A percentile compares a stretch with the other conserved stretches of the same genome.
These are phyloP conservation scores for Triplophysa siluroides DNA, from an alignment of 2,113 vertebrate genomes.

Conservation along the genomic window DNA sequence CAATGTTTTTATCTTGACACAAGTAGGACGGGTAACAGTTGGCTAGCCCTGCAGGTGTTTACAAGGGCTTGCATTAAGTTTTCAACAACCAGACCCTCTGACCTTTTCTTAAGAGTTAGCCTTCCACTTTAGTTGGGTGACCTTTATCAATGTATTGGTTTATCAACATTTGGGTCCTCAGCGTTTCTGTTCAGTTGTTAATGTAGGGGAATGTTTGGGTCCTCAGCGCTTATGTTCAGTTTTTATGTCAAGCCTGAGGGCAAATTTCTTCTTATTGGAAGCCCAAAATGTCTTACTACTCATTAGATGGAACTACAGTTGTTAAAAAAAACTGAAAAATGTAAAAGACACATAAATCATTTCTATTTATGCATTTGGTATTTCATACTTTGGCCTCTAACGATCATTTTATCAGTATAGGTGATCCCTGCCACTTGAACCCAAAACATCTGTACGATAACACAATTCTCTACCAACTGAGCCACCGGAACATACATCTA, in stretches of 20 bases:
- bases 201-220: conserved; percentile 18
- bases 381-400: no score
- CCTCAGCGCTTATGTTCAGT: conserved; percentile 14
- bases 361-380: no score
- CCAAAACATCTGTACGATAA: no score
- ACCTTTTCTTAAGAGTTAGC: conserved; percentile 51
- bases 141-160: conserved; percentile 46
- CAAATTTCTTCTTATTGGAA: conserved; percentile 23
- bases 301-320: neutral
- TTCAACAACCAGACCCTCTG: conserved; percentile 32
- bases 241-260: conserved; percentile 43
- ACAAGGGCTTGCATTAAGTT: conserved; percentile 26
- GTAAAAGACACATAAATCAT: no score
- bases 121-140: conserved; percentile 45
- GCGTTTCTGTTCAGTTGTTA: conserved; percentile 25
- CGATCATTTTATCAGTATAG: no score
- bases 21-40: neutral
- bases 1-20: conserved; percentile 1
- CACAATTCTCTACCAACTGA: no score
- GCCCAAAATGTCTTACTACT: neutral
- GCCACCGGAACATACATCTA: no score
- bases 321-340: no score
- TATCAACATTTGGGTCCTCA: conserved; percentile 1
- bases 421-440: no score
- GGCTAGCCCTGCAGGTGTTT: neutral